Base-by-base conservation (phyloP, 2,113 vertebrate genomes). In the Lathamus discolor region DNA sequence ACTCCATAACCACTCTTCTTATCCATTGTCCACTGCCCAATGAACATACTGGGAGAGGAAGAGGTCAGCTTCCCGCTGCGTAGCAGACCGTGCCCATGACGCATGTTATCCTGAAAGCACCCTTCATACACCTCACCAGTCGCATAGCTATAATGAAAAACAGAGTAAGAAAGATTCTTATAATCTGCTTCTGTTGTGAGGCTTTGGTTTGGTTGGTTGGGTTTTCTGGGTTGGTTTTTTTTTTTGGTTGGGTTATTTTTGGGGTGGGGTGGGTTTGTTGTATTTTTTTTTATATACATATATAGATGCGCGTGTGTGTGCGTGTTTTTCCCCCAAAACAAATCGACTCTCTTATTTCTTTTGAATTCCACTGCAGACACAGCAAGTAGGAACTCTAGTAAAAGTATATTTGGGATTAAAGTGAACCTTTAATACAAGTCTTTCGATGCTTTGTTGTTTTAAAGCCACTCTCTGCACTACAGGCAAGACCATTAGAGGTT, bases 1-100 rank as follows among this genome's bases (percentile, higher is more conserved):
- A 99, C 99, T 19, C 99, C 99, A 49, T 99, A 99, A 74, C 99
- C 99, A 16, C 98, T 98, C 96, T 99, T 99, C 98, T 98, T 99
- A 98, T 99, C 99, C 93, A 98, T 98, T 44, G 98, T 95, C 99
- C 99, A 99, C 57, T 99, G 99, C 51, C 99, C 99, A 78, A 99
- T 99, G 97, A 99, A 99, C 97, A 99, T 99, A 39, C 99, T 99
- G 73, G 99, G 99, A 48, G 99, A 99, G 46, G 98, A 98, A 20
- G 99, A 99, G 81, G 99, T 99, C 78, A 99, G 97, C 82, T 99
- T 99, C 78, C 99, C 99, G 14, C 98, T 99, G 83, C 99, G 99
- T 39, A 99, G 98, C 95, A 99, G 98, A n/a, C 99, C 99, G 8
- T 99, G 99, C 9, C 99, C 99, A 3, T 99, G 99, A 6, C 99